Conservation (phyloP, 2,888 invertebrate species). For the Nomada flava region DNA sequence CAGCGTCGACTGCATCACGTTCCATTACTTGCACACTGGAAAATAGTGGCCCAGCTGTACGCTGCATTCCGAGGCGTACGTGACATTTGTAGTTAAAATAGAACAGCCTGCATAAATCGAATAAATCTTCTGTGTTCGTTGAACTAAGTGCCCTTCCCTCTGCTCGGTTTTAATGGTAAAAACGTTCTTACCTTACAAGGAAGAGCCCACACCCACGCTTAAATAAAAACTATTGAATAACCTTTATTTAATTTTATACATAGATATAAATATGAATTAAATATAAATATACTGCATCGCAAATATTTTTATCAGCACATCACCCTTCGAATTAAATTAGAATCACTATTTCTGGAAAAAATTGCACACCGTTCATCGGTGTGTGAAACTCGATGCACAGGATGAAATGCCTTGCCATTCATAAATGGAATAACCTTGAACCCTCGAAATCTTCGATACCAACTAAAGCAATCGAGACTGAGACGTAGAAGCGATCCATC, state of each 20-base stretch:
- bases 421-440: neutral
- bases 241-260: too few species aligned
- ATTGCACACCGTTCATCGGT: too few species aligned
- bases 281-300: too few species aligned
- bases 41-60: constrained; percentile 33
- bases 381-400: too few species aligned
- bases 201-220: neutral
- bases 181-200: constrained; percentile 23
- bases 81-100: constrained; percentile 51
- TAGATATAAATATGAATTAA: too few species aligned
- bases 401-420: too few species aligned
- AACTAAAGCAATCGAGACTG: neutral
- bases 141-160: neutral
- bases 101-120: constrained; percentile 40
- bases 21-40: constrained; percentile 44
- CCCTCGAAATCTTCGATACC: neutral
- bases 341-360: too few species aligned
- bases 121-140: constrained; percentile 39
- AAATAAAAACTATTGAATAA: too few species aligned
- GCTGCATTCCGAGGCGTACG: constrained; percentile 52
- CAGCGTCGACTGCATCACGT: constrained; percentile 40
- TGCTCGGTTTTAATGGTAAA: constrained; percentile 21
- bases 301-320: too few species aligned
- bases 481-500: neutral
- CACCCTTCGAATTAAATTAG: too few species aligned